phyloP scores from a whole-genome alignment of 2,113 vertebrate genomes.

The Tiliqua scincoides region DNA sequence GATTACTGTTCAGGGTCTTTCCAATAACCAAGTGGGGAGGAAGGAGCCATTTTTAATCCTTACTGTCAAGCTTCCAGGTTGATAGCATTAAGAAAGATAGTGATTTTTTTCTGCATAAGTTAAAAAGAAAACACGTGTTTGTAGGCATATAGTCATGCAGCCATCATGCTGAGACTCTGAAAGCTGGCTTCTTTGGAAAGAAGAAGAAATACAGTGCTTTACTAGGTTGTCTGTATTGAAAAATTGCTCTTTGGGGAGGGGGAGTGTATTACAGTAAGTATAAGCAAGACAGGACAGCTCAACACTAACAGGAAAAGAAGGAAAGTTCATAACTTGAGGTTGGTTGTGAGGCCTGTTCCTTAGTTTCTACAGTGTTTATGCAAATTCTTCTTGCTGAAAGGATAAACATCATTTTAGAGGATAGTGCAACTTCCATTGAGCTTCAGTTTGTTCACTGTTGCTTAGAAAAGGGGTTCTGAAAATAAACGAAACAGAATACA shows the following conservation, averaged over 20 bases:
- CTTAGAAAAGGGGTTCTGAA: conserved; percentile 30
- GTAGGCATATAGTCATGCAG: conserved; percentile 52
- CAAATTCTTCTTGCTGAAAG: background rate
- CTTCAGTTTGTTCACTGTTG: conserved; percentile 39
- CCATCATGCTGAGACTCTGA: conserved; percentile 56
- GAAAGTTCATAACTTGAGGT: conserved; percentile 2
- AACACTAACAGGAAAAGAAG: background rate
- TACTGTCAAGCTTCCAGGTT: conserved; percentile 79
- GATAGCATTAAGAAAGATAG: conserved; percentile 79
- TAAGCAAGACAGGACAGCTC: background rate
- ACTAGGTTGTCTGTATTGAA: conserved; percentile 11
- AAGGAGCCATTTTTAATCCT: conserved; percentile 83
- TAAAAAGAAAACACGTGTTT: conserved; percentile 71
- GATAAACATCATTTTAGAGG: background rate
- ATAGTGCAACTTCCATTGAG: background rate
- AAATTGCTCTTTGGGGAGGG: conserved; percentile 27
- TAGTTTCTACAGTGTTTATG: background rate
- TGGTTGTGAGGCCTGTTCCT: background rate
- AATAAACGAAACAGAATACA: conserved; percentile 16
- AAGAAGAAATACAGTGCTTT: conserved; percentile 14
- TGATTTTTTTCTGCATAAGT: conserved; percentile 66
- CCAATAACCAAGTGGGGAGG: conserved; percentile 80
- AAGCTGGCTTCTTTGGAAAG: conserved; percentile 45
- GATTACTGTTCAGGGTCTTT: conserved; percentile 84
- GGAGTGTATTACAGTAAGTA: accelerated